Conservation (phyloP, 1,140 invertebrate genomes). For the Mycetomoellerius zeteki region DNA sequence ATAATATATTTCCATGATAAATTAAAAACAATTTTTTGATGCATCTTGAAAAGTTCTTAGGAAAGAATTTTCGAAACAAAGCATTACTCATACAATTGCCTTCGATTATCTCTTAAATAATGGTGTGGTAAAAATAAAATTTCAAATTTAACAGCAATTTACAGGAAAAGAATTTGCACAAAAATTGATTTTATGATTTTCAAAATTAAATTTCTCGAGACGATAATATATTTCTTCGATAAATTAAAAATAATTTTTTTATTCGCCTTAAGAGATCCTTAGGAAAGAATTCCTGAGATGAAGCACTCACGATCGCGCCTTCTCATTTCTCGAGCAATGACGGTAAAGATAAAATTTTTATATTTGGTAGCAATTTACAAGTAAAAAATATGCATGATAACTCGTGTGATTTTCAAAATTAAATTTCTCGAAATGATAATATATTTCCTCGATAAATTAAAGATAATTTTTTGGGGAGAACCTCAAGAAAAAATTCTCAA, state of each 20-base stretch:
- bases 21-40: background rate
- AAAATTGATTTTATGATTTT: background rate
- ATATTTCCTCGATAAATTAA: slow-evolving; percentile 11
- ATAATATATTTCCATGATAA: slow-evolving; percentile 9
- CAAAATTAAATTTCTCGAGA: background rate
- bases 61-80: background rate
- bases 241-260: background rate
- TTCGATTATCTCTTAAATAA: slow-evolving; percentile 33
- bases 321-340: background rate
- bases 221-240: slow-evolving; percentile 6
- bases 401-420: slow-evolving; percentile 1
- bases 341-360: background rate
- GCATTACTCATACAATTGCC: background rate
- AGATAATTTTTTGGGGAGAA: background rate
- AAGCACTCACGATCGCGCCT: background rate
- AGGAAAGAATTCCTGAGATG: background rate
- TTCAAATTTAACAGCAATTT: background rate
- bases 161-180: background rate
- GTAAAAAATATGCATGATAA: background rate
- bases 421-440: slow-evolving; percentile 6
- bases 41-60: background rate
- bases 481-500: background rate
- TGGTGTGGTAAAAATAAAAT: background rate
- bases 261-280: background rate
- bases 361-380: background rate